Evolutionary conservation across 2,797 vertebrate species (phyloP).

Genomic region (Hippoglossus hippoglossus): DNA sequence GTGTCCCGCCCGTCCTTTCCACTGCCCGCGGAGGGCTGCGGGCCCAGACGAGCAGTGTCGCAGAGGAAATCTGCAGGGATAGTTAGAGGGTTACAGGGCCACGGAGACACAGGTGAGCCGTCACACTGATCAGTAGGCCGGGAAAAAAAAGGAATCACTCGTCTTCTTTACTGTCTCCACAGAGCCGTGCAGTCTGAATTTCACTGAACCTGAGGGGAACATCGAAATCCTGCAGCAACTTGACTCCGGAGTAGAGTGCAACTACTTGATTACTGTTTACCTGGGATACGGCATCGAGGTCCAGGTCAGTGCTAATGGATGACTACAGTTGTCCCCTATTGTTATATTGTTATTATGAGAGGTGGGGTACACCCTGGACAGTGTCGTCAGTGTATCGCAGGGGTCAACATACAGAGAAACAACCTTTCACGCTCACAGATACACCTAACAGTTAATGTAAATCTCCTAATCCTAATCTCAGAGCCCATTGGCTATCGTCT

Average conservation of each 20-base stretch:
- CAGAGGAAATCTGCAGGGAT: conserved; percentile 67
- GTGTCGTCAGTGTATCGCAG: too few relatives aligned
- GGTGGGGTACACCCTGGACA: too few relatives aligned
- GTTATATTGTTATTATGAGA: too few relatives aligned
- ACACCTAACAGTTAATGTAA: too few relatives aligned
- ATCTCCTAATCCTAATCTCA: too few relatives aligned
- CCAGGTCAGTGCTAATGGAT: conserved; percentile 88
- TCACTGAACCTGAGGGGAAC: conserved; percentile 91
- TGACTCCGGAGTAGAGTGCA: conserved; percentile 89
- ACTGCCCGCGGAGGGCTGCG: conserved; percentile 57
- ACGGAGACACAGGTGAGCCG: conserved; percentile 74
- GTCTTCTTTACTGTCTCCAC: conserved; percentile 73
- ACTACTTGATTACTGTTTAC: conserved; percentile 93
- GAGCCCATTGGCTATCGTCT: too few relatives aligned
- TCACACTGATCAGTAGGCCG: conserved; percentile 69
- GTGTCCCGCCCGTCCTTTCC: conserved; percentile 70
- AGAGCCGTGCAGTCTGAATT: conserved; percentile 93
- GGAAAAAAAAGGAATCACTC: conserved; percentile 69
- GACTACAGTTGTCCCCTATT: neutral
- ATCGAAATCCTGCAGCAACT: conserved; percentile 86
- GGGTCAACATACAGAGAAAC: too few relatives aligned
- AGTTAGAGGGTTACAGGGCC: conserved; percentile 67
- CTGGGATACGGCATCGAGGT: conserved; percentile 96
- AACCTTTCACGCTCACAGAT: too few relatives aligned
- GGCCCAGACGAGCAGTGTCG: conserved; percentile 59